Evolutionary conservation across 2,113 vertebrate species (phyloP), one percentile per base, ranked within the genome.

Genomic region (Taurulus bubalis): DNA sequence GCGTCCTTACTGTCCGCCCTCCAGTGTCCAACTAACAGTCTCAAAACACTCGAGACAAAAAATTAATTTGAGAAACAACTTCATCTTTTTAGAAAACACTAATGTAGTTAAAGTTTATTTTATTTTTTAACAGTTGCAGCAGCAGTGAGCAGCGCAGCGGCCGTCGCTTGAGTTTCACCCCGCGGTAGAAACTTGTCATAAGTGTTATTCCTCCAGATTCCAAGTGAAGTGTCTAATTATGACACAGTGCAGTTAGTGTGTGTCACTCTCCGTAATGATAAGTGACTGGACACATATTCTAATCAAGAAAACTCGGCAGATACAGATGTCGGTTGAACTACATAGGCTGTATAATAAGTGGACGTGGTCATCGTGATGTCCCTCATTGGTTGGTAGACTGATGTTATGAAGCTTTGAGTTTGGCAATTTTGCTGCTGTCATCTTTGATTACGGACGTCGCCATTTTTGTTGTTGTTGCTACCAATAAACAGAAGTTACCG

Each of bases 231-330:
- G 83, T 90, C 82, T 90, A 90, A 90, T 94, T 90, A 92, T 90
- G 93, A 91, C 90, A 84, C 51, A 38, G 87, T 85, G 79, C 87
- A 83, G 90, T 89, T 86, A 84, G 82, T 90, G 87, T 79, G 80
- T 84, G 90, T 89, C 82, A 86, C 85, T 87, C 89, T 85, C 34
- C 59, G 79, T 91, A 91, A 89, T 91, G 87, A 89, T 87, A 93
- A 94, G 88, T 92, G 92, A 94, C 90, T 91, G 87, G 79, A 77
- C 81, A 82, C 89, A 84, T 60, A 32, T 64, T 53, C 14, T 30
- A 56, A 38, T 28, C 26, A 68, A 38, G 34, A 42, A 53, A 73
- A 32, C 36, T 42, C 63, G 49, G 71, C 30, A 74, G 24, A 64
- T 60, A 60, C 40, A 64, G 8, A 14, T 75, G 11, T 83, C 74